phyloP scores from a whole-genome alignment of 2,888 invertebrate species.

The Hanleya hanleyi region DNA sequence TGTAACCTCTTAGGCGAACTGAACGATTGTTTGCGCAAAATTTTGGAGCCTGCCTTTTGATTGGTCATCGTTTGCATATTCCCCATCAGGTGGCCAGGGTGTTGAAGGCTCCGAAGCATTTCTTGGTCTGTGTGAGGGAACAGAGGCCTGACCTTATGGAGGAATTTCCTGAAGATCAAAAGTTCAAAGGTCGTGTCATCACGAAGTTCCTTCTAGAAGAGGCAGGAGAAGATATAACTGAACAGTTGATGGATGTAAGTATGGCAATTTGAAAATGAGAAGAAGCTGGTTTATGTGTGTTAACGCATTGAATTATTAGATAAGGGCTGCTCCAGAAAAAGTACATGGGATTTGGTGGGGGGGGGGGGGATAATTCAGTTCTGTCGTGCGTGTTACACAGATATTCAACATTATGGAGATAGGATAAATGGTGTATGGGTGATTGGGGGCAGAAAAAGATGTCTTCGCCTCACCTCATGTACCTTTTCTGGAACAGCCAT shows the following conservation, averaged over 20 bases:
- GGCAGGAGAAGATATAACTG: conserved; percentile 38
- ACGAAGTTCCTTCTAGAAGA: conserved; percentile 47
- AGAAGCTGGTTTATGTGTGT: neutral
- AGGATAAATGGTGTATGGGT: too few relatives aligned
- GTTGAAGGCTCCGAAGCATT: conserved; percentile 32
- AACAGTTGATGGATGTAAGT: conserved; percentile 48
- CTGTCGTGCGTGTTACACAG: too few relatives aligned
- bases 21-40: too few relatives aligned
- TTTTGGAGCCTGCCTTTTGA: conserved; percentile 9
- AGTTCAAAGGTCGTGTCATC: conserved; percentile 42
- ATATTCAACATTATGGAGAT: too few relatives aligned
- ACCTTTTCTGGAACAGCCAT: too few relatives aligned
- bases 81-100: conserved; percentile 32
- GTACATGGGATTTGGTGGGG: neutral
- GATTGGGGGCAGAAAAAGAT: too few relatives aligned
- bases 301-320: neutral
- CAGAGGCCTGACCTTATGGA: conserved; percentile 33
- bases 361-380: neutral
- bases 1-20: too few relatives aligned
- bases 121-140: conserved; percentile 46
- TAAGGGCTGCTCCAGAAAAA: too few relatives aligned
- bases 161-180: conserved; percentile 43
- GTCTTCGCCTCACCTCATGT: too few relatives aligned
- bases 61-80: conserved; percentile 12
- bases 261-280: neutral